Evolutionary conservation across 2,797 vertebrate species (phyloP).

Genomic region (Sebastes reedi): DNA sequence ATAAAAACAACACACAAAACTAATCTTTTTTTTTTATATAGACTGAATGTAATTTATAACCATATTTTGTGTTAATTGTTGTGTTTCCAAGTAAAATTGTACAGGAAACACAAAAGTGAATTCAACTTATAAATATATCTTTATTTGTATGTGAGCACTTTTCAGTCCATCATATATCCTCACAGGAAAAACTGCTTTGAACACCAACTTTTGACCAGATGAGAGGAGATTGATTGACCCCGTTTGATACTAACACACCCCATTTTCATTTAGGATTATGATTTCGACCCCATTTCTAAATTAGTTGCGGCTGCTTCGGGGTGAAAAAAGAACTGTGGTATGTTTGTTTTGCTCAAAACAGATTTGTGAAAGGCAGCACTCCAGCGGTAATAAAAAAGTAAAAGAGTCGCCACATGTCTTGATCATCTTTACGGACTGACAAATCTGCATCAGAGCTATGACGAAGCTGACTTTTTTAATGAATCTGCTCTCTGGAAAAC

Average conservation of each 20-base stretch:
- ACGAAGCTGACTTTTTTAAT: neutral
- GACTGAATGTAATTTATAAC: neutral
- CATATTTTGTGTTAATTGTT: neutral
- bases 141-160: neutral
- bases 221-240: neutral
- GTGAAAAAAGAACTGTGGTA: neutral
- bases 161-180: neutral
- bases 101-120: neutral
- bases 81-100: neutral
- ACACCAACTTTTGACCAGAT: neutral
- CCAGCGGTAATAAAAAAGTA: conserved; percentile 3
- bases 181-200: neutral
- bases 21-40: neutral
- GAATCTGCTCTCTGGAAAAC: neutral
- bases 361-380: neutral
- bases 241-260: neutral
- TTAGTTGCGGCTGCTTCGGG: neutral
- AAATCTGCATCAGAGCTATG: conserved; percentile 3
- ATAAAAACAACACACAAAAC: neutral
- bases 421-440: neutral
- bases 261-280: neutral
- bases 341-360: conserved; percentile 28
- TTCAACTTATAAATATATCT: neutral
- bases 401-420: conserved; percentile 2
- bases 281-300: neutral